phyloP scores from a whole-genome alignment of 2,888 invertebrate genomes.

The Drosophila borealis region DNA sequence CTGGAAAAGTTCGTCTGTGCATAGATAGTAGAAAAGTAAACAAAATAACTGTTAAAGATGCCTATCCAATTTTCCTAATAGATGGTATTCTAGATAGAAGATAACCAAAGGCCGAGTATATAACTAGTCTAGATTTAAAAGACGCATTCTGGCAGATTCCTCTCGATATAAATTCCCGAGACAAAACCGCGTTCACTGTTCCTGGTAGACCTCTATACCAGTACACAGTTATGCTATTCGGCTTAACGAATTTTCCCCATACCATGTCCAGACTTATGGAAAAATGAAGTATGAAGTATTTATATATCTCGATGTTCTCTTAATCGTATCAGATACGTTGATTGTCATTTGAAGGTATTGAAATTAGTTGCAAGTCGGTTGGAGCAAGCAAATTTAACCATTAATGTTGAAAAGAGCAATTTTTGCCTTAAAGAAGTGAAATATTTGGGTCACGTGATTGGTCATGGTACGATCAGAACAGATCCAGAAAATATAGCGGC shows the following conservation, averaged over 20 bases:
- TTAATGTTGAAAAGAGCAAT: not conserved
- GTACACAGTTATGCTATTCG: slow-evolving; percentile 2
- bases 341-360: no score
- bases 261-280: slow-evolving; percentile 14
- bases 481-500: not conserved
- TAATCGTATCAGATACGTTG: not conserved
- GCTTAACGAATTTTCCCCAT: slow-evolving; percentile 1
- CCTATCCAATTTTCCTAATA: slow-evolving; percentile 12
- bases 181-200: slow-evolving; percentile 8
- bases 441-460: no score
- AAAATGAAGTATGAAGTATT: not conserved
- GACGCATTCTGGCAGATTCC: slow-evolving; percentile 4
- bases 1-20: not conserved
- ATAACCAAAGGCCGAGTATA: slow-evolving; percentile 5
- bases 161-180: not conserved
- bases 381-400: no score
- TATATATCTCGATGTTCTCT: not conserved
- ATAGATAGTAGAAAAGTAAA: not conserved
- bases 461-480: no score
- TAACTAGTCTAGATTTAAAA: slow-evolving; percentile 2
- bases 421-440: not conserved
- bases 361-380: no score
- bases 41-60: not conserved
- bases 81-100: slow-evolving; percentile 10
- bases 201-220: slow-evolving; percentile 5